Evolutionary conservation across 2,888 invertebrate species (phyloP).

Genomic region (Aphidoletes aphidimyza): DNA sequence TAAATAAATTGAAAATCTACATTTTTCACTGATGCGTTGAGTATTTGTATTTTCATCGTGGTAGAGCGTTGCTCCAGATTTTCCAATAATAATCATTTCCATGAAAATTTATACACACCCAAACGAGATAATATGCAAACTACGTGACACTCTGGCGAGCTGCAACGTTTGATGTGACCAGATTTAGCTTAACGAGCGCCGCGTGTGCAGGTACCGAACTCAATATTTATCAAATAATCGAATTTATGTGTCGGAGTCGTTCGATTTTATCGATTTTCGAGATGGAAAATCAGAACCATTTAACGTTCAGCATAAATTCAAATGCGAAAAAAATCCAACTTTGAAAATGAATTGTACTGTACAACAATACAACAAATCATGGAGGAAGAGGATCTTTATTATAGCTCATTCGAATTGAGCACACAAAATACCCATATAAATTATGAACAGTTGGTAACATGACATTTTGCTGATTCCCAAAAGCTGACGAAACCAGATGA

Average conservation of each 20-base stretch:
- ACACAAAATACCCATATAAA: no score
- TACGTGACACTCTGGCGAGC: constrained; percentile 46
- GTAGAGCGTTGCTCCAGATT: background rate
- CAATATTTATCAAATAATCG: background rate
- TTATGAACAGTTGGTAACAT: background rate
- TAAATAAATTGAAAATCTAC: constrained; percentile 27
- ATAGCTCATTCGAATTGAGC: no score
- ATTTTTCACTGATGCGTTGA: background rate
- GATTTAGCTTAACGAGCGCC: background rate
- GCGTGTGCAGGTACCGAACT: background rate
- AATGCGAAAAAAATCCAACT: no score
- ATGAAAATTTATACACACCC: constrained; percentile 16
- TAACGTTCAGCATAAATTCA: no score
- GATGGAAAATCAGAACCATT: no score
- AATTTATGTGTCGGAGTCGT: background rate
- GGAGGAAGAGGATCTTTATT: no score
- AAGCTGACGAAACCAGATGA: background rate
- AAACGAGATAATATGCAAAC: constrained; percentile 8
- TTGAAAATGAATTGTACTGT: no score
- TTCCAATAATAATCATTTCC: background rate
- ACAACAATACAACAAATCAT: no score
- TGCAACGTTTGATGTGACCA: constrained; percentile 13
- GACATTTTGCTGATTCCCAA: background rate
- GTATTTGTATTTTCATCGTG: background rate
- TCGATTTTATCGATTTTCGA: background rate